Evolutionary conservation across 2,113 vertebrate genomes (phyloP).

Genomic region (Cololabis saira): DNA sequence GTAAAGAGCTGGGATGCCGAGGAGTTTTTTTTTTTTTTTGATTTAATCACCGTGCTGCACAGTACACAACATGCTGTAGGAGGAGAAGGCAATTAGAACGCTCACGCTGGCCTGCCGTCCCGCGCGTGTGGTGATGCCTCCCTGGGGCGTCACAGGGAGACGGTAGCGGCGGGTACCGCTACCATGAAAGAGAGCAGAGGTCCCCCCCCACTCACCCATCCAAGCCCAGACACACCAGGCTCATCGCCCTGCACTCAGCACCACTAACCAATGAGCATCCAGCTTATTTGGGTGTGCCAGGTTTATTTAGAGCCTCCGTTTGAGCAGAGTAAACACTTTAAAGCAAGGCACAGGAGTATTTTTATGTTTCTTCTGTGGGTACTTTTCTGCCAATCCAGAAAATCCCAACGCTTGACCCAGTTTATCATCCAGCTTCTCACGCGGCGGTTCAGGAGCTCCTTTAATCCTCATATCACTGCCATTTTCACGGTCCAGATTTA

Average conservation of each 20-base stretch:
- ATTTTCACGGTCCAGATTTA: constrained; percentile 52
- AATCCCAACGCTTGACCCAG: constrained; percentile 52
- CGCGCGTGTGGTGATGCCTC: constrained; percentile 69
- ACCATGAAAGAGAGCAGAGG: constrained; percentile 73
- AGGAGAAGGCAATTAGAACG: constrained; percentile 83
- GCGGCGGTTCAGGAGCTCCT: background rate
- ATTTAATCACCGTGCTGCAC: constrained; percentile 79
- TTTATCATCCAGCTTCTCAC: constrained; percentile 43
- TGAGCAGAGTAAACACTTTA: constrained; percentile 54
- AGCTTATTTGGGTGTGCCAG: constrained; percentile 36
- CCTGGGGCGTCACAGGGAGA: constrained; percentile 66
- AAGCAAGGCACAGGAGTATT: constrained; percentile 30
- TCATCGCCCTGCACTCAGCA: constrained; percentile 22
- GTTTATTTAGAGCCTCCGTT: constrained; percentile 49
- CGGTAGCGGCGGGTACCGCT: constrained; percentile 49
- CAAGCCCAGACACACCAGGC: constrained; percentile 33
- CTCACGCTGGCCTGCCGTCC: constrained; percentile 73
- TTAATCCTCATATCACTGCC: background rate
- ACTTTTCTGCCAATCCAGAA: constrained; percentile 42
- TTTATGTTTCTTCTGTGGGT: constrained; percentile 46
- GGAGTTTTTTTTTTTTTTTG: constrained; percentile 67
- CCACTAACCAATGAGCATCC: constrained; percentile 31
- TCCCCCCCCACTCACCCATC: constrained; percentile 30
- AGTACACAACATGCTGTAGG: constrained; percentile 61
- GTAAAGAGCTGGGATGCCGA: constrained; percentile 72